Evolutionary conservation across 2,113 vertebrate species (phyloP).

Genomic region (Oxyruncus cristatus): DNA sequence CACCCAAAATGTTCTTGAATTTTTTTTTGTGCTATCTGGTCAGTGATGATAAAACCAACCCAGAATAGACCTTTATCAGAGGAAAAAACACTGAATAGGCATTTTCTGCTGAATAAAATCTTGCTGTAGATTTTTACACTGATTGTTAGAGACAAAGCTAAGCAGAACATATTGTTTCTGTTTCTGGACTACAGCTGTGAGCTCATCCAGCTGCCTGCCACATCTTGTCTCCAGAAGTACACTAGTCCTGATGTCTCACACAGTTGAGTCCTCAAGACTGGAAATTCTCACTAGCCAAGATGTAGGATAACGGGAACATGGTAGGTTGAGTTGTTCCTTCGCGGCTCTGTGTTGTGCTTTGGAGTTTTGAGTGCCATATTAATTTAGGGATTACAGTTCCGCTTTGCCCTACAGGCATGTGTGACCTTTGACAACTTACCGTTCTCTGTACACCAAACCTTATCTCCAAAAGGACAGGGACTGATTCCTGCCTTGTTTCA

Average conservation of each 20-base stretch:
- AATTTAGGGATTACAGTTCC: not conserved
- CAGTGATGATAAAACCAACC: not conserved
- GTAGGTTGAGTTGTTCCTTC: not conserved
- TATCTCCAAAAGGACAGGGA: not conserved
- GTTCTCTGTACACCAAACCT: not conserved
- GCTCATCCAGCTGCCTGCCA: not conserved
- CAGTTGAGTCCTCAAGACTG: not conserved
- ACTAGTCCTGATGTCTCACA: not conserved
- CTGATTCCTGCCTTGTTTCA: not conserved
- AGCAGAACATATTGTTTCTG: fast-evolving
- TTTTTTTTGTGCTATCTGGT: not conserved
- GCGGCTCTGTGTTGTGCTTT: not conserved
- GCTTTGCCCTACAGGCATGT: not conserved
- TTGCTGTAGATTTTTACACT: fast-evolving
- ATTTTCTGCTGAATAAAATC: not conserved
- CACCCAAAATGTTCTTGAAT: not conserved
- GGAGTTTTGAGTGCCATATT: not conserved
- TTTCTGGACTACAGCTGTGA: not conserved
- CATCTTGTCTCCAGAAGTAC: not conserved
- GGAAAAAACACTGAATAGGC: not conserved
- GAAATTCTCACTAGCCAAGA: not conserved
- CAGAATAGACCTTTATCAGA: not conserved
- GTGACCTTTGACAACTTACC: not conserved
- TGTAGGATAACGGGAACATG: not conserved
- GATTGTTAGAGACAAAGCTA: not conserved